Conservation (phyloP, 2,113 vertebrate species). For the Peromyscus leucopus region DNA sequence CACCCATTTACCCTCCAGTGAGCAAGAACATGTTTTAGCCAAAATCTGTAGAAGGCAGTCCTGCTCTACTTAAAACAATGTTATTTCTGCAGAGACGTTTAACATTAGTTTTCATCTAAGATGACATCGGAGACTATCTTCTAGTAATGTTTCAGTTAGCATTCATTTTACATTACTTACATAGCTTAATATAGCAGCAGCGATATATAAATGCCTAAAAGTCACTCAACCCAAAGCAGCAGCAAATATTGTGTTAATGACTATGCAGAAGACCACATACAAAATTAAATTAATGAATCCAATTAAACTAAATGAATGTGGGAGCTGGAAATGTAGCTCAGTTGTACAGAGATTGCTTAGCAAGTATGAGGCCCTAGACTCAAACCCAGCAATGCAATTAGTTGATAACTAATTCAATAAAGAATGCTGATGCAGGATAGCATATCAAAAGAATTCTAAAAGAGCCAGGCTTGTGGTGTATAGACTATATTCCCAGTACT, state of each 20-base stretch:
- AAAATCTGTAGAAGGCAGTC: background rate
- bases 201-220: constrained; percentile 79
- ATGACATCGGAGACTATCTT: constrained; percentile 81
- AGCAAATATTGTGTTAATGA: constrained; percentile 93
- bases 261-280: constrained; percentile 94
- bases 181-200: constrained; percentile 55
- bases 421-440: constrained; percentile 91
- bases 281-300: constrained; percentile 95
- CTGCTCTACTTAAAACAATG: constrained; percentile 56
- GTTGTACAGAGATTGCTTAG: background rate
- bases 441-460: constrained; percentile 92
- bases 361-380: background rate
- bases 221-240: constrained; percentile 92
- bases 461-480: background rate
- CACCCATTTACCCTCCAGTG: background rate
- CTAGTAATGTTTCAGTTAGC: constrained; percentile 58
- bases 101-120: constrained; percentile 79
- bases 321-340: background rate
- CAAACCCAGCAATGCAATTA: constrained; percentile 55
- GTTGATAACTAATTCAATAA: background rate
- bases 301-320: constrained; percentile 92
- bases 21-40: constrained; percentile 10
- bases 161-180: constrained; percentile 65
- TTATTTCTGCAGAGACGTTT: constrained; percentile 75
- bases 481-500: background rate